A percentile compares a stretch with the other conserved stretches of the same genome.
Conservation (phyloP, 1,140 invertebrate genomes). For the Diploscapter pachys region DNA sequence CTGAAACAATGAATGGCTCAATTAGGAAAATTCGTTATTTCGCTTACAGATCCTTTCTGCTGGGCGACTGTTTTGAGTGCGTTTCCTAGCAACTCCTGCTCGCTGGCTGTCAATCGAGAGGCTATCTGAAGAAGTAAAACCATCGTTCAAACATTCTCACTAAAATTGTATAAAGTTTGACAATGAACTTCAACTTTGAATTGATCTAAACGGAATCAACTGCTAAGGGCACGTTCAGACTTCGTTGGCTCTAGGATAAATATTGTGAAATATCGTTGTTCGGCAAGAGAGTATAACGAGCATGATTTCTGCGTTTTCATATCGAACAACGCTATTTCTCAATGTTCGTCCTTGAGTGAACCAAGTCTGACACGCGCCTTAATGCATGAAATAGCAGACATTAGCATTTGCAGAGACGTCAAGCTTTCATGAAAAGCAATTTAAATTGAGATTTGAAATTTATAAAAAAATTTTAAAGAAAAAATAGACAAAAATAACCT, state of each 20-base stretch:
- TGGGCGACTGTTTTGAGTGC: conserved; percentile 48
- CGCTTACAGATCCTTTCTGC: conserved; percentile 16
- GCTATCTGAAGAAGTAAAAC: conserved; percentile 8
- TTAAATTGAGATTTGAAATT: no score
- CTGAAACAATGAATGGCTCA: conserved; percentile 22
- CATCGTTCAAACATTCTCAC: neutral
- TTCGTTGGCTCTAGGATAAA: neutral
- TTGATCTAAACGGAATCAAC: no score
- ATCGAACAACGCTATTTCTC: neutral
- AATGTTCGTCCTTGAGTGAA: neutral
- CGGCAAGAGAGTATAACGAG: neutral
- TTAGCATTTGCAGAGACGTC: neutral
- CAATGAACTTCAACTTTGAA: neutral
- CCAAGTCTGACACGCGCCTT: neutral
- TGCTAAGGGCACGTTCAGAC: no score
- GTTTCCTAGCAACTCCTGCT: conserved; percentile 53
- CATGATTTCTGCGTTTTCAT: neutral
- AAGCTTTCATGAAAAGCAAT: neutral
- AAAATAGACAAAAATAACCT: conserved; percentile 2
- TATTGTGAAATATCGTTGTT: neutral
- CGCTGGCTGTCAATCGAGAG: conserved; percentile 31
- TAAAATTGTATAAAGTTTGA: neutral
- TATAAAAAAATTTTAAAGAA: neutral
- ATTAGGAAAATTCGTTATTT: conserved; percentile 13
- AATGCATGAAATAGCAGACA: neutral